Evolutionary conservation across 2,888 invertebrate species (phyloP), one percentile per base, ranked within the genome.

Genomic region (Mesorhabditis belari): DNA sequence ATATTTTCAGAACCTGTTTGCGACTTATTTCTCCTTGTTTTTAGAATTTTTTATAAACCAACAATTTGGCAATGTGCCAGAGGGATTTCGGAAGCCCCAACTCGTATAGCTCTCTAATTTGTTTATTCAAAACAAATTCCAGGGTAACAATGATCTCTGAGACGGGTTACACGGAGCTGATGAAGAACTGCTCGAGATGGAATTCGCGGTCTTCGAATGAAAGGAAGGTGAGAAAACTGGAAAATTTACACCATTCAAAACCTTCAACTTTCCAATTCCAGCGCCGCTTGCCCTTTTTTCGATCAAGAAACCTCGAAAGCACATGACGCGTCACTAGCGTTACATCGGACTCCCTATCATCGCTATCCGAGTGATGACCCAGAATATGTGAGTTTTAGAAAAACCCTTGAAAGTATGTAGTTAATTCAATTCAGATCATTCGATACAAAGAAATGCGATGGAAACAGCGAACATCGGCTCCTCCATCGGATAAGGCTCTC

Each of bases 171-270:
- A 70, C 74, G 63, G 79, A 80, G 51, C 55, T 76, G 50, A 69
- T 80, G 71, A 72, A 75, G 57, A 77, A 71, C 63, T 80, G 80
- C 66, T 65, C 71, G 51, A 74, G 73, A 64, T 80, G 77, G 75
- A 80, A 80, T 60, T 58, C 60, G 9, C 63, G 76, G 5, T 69
- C 70, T 17, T 65, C 63, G 25, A 60, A 61, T 24, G 77, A 76
- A 28, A 64, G 77, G 19, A 72, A 69, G 55, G 57, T 58, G n/a
- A 53, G 60, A 49, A 44, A 3, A 19, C 24, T 28, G 27, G 4
- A 23, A 19, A 52, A 52, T 2, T 35, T 49, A 19, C 50, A 19
- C 2, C 58, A 44, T 9, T 26, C 28, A 4, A 57, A 28, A 9
- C 28, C 50, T 27, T 28, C 28, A 26, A 57, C 49, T 49, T 49